Evolutionary conservation across 2,113 vertebrate species (phyloP).

Genomic region (Echinops telfairi): DNA sequence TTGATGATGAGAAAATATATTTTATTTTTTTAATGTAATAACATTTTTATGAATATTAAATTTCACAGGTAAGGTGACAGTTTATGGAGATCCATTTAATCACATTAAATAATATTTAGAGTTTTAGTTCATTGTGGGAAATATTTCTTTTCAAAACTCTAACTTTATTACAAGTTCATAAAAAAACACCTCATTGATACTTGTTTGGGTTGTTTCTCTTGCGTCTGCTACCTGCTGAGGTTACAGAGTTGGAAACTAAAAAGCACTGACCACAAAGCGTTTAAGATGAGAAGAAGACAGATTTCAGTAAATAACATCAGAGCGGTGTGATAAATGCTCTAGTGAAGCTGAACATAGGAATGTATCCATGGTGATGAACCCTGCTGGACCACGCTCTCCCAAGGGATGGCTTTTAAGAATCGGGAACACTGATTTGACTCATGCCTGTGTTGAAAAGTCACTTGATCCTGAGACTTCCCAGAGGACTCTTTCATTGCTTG

Average conservation of each 20-base stretch:
- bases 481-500: background rate
- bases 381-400: background rate
- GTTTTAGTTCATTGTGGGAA: background rate
- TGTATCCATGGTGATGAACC: background rate
- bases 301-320: constrained; percentile 18
- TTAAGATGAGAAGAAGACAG: background rate
- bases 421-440: background rate
- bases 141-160: constrained; percentile 16
- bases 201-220: background rate
- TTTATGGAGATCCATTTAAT: constrained; percentile 34
- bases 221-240: background rate
- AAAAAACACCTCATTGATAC: background rate
- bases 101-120: constrained; percentile 27
- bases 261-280: constrained; percentile 19
- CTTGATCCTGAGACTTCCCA: background rate
- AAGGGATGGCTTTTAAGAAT: background rate
- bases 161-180: background rate
- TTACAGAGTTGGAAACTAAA: constrained; percentile 26
- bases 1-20: constrained; percentile 40
- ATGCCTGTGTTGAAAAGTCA: background rate
- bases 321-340: background rate
- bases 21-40: background rate
- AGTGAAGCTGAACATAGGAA: constrained; percentile 1
- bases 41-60: constrained; percentile 52
- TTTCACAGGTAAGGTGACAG: background rate